phyloP scores from a whole-genome alignment of 1,140 invertebrate genomes.

The Drosophila ananassae region DNA sequence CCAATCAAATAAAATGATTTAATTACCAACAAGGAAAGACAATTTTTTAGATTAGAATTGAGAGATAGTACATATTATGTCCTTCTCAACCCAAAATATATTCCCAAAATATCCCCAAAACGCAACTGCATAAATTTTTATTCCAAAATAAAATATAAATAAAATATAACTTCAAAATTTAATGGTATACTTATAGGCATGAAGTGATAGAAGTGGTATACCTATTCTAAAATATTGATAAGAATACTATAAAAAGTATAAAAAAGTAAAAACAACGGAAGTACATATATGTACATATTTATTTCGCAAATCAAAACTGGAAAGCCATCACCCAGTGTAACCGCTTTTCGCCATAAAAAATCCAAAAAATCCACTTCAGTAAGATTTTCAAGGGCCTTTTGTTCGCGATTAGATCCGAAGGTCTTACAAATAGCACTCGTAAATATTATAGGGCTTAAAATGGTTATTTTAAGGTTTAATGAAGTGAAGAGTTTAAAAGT shows the following conservation, averaged over 20 bases:
- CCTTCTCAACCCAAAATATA: too few species aligned
- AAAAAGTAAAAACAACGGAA: not conserved
- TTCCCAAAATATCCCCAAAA: not conserved
- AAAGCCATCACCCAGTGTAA: not conserved
- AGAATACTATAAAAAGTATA: not conserved
- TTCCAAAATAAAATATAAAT: not conserved
- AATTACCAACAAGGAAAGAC: too few species aligned
- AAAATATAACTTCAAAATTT: not conserved
- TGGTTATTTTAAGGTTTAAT: not conserved
- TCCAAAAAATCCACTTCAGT: not conserved
- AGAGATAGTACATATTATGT: too few species aligned
- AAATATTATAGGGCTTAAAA: not conserved
- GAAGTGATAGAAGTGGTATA: too few species aligned
- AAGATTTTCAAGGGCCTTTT: not conserved
- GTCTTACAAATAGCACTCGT: not conserved
- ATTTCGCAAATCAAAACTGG: not conserved
- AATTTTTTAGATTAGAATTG: too few species aligned
- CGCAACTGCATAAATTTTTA: not conserved
- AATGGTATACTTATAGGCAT: not conserved
- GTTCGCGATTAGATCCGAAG: not conserved
- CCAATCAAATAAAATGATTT: too few species aligned
- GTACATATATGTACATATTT: not conserved
- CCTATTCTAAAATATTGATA: not conserved
- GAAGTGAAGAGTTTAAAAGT: too few species aligned
- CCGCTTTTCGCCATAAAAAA: slow-evolving; percentile 1